Base-by-base conservation (phyloP, 1,140 invertebrate genomes). In the Drosophila tani region DNA sequence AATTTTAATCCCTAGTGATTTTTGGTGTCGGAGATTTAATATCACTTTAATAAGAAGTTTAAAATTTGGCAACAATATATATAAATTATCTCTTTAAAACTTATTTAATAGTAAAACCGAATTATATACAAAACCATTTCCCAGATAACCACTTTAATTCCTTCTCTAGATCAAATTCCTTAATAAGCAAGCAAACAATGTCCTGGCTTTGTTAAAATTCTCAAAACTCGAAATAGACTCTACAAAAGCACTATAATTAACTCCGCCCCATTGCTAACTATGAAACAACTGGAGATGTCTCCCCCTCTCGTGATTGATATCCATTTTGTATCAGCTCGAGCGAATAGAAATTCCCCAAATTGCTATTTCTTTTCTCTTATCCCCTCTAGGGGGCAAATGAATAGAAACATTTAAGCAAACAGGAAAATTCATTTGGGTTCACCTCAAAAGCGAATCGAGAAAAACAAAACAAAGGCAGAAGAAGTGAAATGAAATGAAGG, bases 341-440 rank as follows among this genome's bases (percentile, higher is more conserved):
- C 50, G 38, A 21, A 58, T 49, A 58, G 35, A 38, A 55, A 69
- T 56, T 69, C 51, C 43, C 38, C 67, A 73, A 60, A 51, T 58
- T 70, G 67, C 67, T 21, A 68, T 70, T 77, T 50, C 64, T 79
- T 57, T 46, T 24, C 27, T 63, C 51, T 32, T 14, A 24, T 4
- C 12, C 17, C 15, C 24, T 17, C n/a, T 5, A 12, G 51, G 15
- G 15, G 19, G 12, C 21, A 46, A 27, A 57, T 32, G 47, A 77
- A 68, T 55, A 49, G 67, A 68, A 74, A 59, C 70, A 74, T 70
- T 74, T 51, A 63, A 74, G 70, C 46, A 74, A 62, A 62, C 53
- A 73, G 43, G 60, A 53, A 86, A 83, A 74, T 80, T 77, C 79
- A 82, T 87, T 86, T 63, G 64, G 70, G 68, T 45, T 82, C 21